Evolutionary conservation across 2,797 vertebrate species (phyloP).

Genomic region (Sebastes jordani): DNA sequence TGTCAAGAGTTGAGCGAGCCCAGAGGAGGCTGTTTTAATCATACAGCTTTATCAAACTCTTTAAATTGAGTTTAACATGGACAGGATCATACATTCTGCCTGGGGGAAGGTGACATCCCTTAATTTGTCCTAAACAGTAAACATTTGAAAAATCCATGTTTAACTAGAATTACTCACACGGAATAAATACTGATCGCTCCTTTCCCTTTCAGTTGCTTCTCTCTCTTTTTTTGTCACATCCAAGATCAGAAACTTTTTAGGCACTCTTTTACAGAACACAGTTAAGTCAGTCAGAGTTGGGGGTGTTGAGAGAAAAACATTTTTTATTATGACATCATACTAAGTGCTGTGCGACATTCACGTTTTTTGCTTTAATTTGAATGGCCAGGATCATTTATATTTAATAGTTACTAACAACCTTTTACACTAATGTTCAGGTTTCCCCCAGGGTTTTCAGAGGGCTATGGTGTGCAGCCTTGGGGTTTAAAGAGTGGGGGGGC

Average conservation of each 20-base stretch:
- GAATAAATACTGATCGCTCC: constrained; percentile 43
- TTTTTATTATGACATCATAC: no score
- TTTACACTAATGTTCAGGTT: no score
- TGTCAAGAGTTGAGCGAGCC: constrained; percentile 77
- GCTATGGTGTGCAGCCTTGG: no score
- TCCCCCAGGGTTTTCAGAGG: no score
- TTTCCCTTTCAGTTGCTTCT: constrained; percentile 8
- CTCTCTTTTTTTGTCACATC: neutral
- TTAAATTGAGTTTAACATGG: constrained; percentile 78
- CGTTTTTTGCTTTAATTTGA: no score
- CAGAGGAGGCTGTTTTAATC: constrained; percentile 79
- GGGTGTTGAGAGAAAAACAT: no score
- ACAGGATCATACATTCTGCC: constrained; percentile 74
- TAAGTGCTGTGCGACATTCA: no score
- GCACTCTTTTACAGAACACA: neutral
- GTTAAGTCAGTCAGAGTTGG: no score
- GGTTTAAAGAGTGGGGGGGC: no score
- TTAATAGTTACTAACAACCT: no score
- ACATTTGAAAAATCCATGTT: constrained; percentile 77
- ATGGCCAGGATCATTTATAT: no score
- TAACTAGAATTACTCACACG: constrained; percentile 50
- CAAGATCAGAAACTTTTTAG: constrained; percentile 1
- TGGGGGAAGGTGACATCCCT: constrained; percentile 73
- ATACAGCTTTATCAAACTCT: constrained; percentile 77
- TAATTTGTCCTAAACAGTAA: constrained; percentile 77